Conservation (phyloP, 2,888 invertebrate species). For the Lampropteryx suffumata region DNA sequence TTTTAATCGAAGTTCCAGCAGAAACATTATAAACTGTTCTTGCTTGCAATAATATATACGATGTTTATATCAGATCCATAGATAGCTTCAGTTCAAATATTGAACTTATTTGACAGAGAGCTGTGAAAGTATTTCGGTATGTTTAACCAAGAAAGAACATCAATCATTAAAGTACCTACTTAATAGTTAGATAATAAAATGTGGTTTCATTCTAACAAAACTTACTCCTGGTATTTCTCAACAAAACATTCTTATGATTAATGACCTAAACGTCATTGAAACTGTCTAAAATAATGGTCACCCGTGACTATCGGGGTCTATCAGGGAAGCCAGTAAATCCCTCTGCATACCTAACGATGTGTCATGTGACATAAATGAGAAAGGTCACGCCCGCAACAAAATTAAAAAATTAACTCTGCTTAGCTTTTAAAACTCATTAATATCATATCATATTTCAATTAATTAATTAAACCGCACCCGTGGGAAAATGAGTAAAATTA, state of each 20-base stretch:
- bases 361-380: constrained; percentile 12
- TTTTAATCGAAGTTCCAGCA: constrained; percentile 26
- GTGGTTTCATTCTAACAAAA: no score
- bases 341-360: constrained; percentile 8
- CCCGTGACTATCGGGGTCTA: no score
- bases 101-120: neutral
- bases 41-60: constrained; percentile 7
- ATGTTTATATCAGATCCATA: neutral
- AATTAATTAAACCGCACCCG: constrained; percentile 19
- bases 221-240: neutral
- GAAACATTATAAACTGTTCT: constrained; percentile 8
- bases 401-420: constrained; percentile 15
- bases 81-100: neutral
- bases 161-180: no score
- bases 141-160: no score
- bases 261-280: no score
- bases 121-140: neutral
- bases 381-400: constrained; percentile 5
- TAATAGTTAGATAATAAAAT: no score
- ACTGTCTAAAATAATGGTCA: constrained; percentile 8
- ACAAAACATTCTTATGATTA: neutral
- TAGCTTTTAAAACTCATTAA: constrained; percentile 21
- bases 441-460: constrained; percentile 15
- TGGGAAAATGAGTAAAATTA: constrained; percentile 18
- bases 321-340: constrained; percentile 8